These are phyloP conservation scores for Cuniculus paca DNA, from an alignment of 2,797 vertebrate genomes.

Conservation along the genomic window DNA sequence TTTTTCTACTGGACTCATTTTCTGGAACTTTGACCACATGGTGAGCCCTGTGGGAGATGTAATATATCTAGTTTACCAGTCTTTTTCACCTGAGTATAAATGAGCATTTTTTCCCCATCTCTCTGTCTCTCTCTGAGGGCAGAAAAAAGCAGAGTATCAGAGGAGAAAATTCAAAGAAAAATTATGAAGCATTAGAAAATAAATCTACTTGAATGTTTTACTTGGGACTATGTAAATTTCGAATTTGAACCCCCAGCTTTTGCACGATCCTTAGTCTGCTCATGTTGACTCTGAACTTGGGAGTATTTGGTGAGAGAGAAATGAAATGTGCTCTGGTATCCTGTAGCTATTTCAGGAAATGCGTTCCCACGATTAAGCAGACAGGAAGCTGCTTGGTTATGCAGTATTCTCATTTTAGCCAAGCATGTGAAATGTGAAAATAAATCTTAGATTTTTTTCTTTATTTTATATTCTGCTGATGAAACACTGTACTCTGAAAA, in stretches of 20 bases:
- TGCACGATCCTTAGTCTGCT: neutral
- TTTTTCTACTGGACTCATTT: conserved; percentile 8
- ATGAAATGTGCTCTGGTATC: neutral
- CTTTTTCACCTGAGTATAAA: conserved; percentile 39
- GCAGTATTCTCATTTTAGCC: conserved; percentile 36
- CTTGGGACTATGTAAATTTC: neutral
- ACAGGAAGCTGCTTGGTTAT: neutral
- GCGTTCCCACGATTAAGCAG: neutral
- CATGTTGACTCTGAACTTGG: neutral
- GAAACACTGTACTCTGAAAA: conserved; percentile 71
- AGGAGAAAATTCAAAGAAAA: conserved; percentile 26
- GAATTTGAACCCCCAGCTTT: neutral
- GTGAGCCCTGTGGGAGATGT: neutral
- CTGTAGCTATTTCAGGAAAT: neutral
- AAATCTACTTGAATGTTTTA: neutral
- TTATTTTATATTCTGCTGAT: conserved; percentile 68
- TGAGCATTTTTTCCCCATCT: neutral
- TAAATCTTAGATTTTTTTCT: conserved; percentile 52
- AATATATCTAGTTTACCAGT: neutral
- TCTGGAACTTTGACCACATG: conserved; percentile 23
- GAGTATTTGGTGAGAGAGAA: neutral
- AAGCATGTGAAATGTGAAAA: conserved; percentile 57
- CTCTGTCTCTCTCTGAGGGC: neutral
- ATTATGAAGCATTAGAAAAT: conserved; percentile 28
- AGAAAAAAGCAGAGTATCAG: conserved; percentile 14